These are phyloP conservation scores for Sesamia nonagrioides DNA, from an alignment of 1,140 invertebrate species.

Conservation along the genomic window DNA sequence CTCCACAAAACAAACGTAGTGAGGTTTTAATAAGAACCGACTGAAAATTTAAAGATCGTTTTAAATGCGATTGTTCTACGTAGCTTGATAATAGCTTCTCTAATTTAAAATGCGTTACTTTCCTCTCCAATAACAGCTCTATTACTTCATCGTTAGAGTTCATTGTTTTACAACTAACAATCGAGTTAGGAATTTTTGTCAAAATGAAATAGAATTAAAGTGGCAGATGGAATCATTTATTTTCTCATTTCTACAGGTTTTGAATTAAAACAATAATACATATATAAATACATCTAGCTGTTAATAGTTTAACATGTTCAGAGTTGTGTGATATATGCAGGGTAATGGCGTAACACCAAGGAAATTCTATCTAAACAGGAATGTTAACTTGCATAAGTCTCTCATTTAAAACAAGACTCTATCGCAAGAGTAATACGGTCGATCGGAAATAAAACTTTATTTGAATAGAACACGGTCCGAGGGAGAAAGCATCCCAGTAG, in stretches of 20 bases:
- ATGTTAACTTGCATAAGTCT: too few relatives aligned
- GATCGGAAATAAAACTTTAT: too few relatives aligned
- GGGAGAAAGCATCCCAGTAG: too few relatives aligned
- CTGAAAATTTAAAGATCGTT: conserved; percentile 58
- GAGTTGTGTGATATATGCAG: too few relatives aligned
- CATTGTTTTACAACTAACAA: conserved; percentile 35
- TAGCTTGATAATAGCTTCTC: conserved; percentile 60
- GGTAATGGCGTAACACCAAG: too few relatives aligned
- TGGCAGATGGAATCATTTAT: conserved; percentile 61
- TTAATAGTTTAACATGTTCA: too few relatives aligned
- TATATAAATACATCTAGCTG: too few relatives aligned
- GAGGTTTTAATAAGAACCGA: conserved; percentile 62
- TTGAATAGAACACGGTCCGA: too few relatives aligned
- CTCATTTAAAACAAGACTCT: too few relatives aligned
- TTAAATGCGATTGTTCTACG: conserved; percentile 64
- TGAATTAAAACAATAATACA: conserved; percentile 51
- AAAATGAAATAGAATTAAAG: conserved; percentile 54
- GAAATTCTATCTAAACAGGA: too few relatives aligned
- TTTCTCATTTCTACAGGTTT: conserved; percentile 60
- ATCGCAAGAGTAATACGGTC: too few relatives aligned
- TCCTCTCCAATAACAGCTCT: conserved; percentile 16
- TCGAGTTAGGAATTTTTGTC: conserved; percentile 33
- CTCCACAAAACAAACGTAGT: conserved; percentile 52
- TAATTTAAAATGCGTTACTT: conserved; percentile 55
- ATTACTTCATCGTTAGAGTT: conserved; percentile 25